Base-by-base conservation (phyloP, 2,797 vertebrate species). In the Alectoris magna region DNA sequence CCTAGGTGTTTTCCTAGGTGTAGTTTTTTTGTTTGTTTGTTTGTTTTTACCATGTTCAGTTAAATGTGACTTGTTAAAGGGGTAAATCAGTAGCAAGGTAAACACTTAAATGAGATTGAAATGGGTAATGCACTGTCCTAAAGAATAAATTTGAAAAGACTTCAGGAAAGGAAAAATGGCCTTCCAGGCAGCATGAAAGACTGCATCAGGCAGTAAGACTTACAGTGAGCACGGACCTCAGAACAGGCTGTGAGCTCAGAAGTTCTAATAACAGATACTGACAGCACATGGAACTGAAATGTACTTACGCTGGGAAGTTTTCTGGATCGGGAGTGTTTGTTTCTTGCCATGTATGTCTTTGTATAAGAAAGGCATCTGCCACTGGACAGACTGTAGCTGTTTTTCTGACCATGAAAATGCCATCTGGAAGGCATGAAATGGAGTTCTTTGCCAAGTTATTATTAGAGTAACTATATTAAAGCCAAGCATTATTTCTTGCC, bases 401-500 rank as follows among this genome's bases (percentile, higher is more conserved):
- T 4, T 9, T 77, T 93, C 70, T 63, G 34, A 82, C 66, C 88
- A 14, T 19, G 36, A 84, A 94, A 93, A 86, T 78, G 34, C 62
- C 51, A 73, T 93, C 62, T 94, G 76, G 64, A 62, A 90, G 92
- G 59, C 49, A 51, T 36, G 27, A 72, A 86, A 48, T 63, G 73
- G n/a, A 72, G 73, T 29, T 46, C 21, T 66, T 53, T 85, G 49
- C 71, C 39, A 90, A 69, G 29, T 71, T 95, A 80, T 90, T 95
- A 53, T 82, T 82, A 86, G 49, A 89, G 55, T 75, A 82, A 77
- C 49, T 77, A 2, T 36, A 69, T 38, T 78, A 79, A 86, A 80
- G 46, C 11, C 31, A 17, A 22, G 14, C 43, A 34, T 31, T 1
- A 12, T 14, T 3, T 59, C 79, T 90, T 91, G 63, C 27, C 27